phyloP scores from a whole-genome alignment of 37 sponge, comb jelly and placozoan genomes.

The Eunapius fragilis region DNA sequence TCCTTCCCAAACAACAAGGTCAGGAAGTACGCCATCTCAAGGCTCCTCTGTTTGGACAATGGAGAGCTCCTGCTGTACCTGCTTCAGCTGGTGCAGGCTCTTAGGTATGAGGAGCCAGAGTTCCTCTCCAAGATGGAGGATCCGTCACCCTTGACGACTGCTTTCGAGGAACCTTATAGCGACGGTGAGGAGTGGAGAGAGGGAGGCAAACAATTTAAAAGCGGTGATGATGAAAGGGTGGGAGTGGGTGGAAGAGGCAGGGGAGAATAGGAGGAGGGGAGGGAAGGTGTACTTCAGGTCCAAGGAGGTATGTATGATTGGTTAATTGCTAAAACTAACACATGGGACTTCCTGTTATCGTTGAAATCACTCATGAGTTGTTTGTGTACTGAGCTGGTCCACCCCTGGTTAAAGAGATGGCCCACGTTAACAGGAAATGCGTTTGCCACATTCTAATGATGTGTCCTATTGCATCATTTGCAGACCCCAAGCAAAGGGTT shows the following conservation, averaged over 20 bases:
- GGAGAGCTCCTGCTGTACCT: conserved; percentile 90
- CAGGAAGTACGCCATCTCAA: conserved; percentile 88
- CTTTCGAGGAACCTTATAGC: background rate
- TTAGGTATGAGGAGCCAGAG: conserved; percentile 76
- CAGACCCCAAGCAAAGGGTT: conserved; percentile 60
- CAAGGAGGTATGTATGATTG: too few relatives aligned
- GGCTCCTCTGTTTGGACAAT: conserved; percentile 87
- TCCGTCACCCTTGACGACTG: background rate
- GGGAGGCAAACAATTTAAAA: too few relatives aligned
- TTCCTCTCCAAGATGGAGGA: conserved; percentile 26
- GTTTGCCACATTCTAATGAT: background rate
- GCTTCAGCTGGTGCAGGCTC: conserved; percentile 86
- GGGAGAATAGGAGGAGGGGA: background rate
- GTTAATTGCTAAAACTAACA: too few relatives aligned
- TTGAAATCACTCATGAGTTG: too few relatives aligned
- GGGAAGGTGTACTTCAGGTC: too few relatives aligned
- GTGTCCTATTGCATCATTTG: background rate
- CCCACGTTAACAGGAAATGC: background rate
- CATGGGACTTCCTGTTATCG: too few relatives aligned
- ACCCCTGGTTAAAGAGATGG: background rate
- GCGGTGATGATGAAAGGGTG: background rate
- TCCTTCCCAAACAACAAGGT: conserved; percentile 73
- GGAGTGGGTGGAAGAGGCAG: background rate
- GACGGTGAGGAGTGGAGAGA: background rate
- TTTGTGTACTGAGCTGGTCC: background rate